Evolutionary conservation across 1,140 invertebrate genomes (phyloP).

Genomic region (Zelostemma sp.): DNA sequence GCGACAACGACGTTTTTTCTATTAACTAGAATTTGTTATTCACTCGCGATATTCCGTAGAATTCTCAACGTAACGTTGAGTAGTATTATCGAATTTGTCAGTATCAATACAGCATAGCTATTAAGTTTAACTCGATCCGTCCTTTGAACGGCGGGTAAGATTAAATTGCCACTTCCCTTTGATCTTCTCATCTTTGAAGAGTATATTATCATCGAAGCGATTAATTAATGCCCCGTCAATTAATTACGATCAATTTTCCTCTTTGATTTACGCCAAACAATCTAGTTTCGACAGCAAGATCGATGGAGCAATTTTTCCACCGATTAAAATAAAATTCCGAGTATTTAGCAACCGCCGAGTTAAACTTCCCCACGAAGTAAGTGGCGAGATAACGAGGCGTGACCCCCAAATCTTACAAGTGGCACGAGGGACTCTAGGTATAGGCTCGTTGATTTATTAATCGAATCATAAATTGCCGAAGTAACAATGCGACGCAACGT

Average conservation of each 20-base stretch:
- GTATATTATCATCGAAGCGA: slow-evolving; percentile 36
- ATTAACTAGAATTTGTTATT: too few relatives aligned
- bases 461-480: slow-evolving; percentile 65
- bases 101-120: slow-evolving; percentile 17
- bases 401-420: slow-evolving; percentile 61
- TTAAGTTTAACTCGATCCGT: slow-evolving; percentile 23
- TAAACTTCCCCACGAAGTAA: slow-evolving; percentile 17
- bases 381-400: slow-evolving; percentile 41
- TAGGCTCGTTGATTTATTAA: slow-evolving; percentile 62
- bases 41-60: background rate
- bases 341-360: slow-evolving; percentile 17
- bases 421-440: slow-evolving; percentile 33
- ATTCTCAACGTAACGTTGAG: too few relatives aligned
- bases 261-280: slow-evolving; percentile 15
- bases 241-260: slow-evolving; percentile 37
- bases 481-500: slow-evolving; percentile 57
- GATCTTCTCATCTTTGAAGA: slow-evolving; percentile 25
- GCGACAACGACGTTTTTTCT: too few relatives aligned
- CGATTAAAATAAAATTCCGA: slow-evolving; percentile 4
- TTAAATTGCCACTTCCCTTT: slow-evolving; percentile 36
- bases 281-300: background rate
- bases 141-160: slow-evolving; percentile 32
- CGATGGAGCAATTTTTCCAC: background rate
- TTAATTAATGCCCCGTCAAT: slow-evolving; percentile 42
- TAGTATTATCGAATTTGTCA: slow-evolving; percentile 18